Evolutionary conservation across 2,797 vertebrate genomes (phyloP).

Genomic region (Manis javanica): DNA sequence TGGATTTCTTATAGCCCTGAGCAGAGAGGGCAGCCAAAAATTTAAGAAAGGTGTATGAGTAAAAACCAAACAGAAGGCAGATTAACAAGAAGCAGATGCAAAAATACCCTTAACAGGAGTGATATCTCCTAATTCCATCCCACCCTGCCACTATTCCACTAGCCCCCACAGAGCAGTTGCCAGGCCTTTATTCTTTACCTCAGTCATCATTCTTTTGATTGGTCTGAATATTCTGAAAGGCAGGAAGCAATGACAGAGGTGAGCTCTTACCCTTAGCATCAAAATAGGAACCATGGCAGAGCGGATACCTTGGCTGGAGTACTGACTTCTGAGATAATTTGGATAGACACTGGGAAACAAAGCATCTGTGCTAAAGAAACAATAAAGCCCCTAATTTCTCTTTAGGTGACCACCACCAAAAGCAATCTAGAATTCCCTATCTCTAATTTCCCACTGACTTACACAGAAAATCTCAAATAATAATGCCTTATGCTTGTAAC

Average conservation of each 20-base stretch:
- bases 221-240: background rate
- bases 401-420: background rate
- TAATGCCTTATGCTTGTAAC: background rate
- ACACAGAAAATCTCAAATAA: background rate
- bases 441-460: background rate
- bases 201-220: background rate
- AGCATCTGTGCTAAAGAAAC: constrained; percentile 14
- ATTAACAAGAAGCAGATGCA: background rate
- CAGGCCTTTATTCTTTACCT: background rate
- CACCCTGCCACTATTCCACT: background rate
- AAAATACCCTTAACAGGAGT: background rate
- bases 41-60: background rate
- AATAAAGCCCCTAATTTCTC: background rate
- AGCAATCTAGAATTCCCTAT: background rate
- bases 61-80: constrained; percentile 9
- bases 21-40: background rate
- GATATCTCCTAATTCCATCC: background rate
- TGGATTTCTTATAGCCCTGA: background rate
- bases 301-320: background rate
- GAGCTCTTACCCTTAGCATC: background rate
- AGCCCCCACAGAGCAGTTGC: background rate
- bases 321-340: constrained; percentile 42
- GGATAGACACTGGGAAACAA: background rate
- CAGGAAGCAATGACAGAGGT: background rate
- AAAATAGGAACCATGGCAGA: background rate